Percentiles rank a stretch among this genome's conserved stretches.
phyloP scores from a whole-genome alignment of 1,140 invertebrate species.

The Platyscapa corneri region DNA sequence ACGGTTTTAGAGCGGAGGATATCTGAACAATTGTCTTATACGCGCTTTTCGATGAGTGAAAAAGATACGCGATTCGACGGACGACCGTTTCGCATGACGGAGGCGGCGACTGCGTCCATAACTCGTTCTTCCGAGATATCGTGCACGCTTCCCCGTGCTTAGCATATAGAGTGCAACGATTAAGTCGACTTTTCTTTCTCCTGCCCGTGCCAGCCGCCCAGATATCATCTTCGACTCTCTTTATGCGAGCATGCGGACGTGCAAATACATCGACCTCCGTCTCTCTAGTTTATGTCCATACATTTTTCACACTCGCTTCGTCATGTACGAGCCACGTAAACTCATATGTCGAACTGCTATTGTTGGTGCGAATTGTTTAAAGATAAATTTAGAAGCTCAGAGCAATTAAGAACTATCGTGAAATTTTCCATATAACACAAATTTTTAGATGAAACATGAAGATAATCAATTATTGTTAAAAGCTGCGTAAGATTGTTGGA shows the following conservation, averaged over 20 bases:
- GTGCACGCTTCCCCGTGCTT: slow-evolving; percentile 59
- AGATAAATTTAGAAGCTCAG: background rate
- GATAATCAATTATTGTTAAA: too few species aligned
- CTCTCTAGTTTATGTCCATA: background rate
- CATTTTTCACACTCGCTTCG: too few species aligned
- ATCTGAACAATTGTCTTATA: background rate
- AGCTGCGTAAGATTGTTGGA: too few species aligned
- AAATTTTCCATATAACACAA: too few species aligned
- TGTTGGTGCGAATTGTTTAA: background rate
- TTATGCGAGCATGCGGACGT: background rate
- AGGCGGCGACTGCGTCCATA: slow-evolving; percentile 70
- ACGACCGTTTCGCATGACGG: slow-evolving; percentile 63
- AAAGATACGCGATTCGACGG: slow-evolving; percentile 65
- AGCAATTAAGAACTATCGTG: too few species aligned
- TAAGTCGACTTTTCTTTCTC: slow-evolving; percentile 63
- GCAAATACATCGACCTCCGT: background rate
- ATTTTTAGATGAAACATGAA: too few species aligned
- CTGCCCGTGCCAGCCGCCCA: background rate
- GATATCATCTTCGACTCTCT: slow-evolving; percentile 33
- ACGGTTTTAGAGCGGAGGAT: too few species aligned
- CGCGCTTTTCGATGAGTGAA: slow-evolving; percentile 42
- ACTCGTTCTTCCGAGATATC: slow-evolving; percentile 58
- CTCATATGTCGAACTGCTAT: too few species aligned
- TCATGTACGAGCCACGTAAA: too few species aligned
- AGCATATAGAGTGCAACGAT: slow-evolving; percentile 74